Base-by-base conservation (phyloP, 2,797 vertebrate species). In the Spinus pinus region DNA sequence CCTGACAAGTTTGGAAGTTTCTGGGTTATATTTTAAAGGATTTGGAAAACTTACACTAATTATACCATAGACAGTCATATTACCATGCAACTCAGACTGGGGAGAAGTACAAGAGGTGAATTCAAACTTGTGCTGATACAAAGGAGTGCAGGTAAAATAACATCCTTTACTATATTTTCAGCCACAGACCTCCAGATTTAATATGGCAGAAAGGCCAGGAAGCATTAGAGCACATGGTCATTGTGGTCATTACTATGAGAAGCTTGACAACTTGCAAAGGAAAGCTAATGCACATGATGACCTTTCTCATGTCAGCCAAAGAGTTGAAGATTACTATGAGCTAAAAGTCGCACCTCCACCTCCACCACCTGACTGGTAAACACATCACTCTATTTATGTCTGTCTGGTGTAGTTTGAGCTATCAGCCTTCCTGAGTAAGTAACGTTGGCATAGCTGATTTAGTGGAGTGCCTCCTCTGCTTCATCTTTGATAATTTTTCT, bases 281-380 rank as follows among this genome's bases (percentile, higher is more conserved):
- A 98, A 95, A 91, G 81, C 73, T 46, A 77, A 91, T 22, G 94
- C 92, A 49, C 94, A 78, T 11, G 72, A 57, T 54, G 58, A 78
- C 46, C 44, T 86, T 60, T 93, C 93, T 93, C 71, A 31, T 11
- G 61, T 94, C 69, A 94, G 79, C 37, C 88, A 94, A 51, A 90
- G 81, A 71, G 58, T 81, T 17, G 90, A 95, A 47, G 96, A 97
- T 31, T 94, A 30, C 54, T 92, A 77, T 69, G 92, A 91, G 92
- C 41, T 91, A 44, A 79, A 73, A 83, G 70, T 57, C 94, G 91
- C 54, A 60, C 30, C 78, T 62, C 78, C 73, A 81, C 98, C 85
- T 9, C 73, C 89, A 28, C 97, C 98, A 16, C 89, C 96, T 2
- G 96, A 98, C 42, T 97, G 98, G 99, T 99, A 98, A 98, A 96